Conservation (phyloP, 2,797 vertebrate species). For the Eurystomus glaucurus region DNA sequence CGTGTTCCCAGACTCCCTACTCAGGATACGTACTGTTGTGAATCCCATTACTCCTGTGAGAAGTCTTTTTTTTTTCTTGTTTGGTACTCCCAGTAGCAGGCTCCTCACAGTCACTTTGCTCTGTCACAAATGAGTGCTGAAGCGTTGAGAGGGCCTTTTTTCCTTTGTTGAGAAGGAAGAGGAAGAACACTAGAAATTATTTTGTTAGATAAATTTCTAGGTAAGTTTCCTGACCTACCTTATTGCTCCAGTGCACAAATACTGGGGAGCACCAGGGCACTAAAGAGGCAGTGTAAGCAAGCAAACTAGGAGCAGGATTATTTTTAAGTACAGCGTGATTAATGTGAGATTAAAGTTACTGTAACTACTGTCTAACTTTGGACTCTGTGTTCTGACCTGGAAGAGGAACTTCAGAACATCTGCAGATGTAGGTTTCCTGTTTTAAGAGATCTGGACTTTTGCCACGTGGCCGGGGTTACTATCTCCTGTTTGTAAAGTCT, state of each 20-base stretch:
- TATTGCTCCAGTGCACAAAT: fast-evolving
- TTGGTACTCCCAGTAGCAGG: background rate
- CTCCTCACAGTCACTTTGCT: background rate
- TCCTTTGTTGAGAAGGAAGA: background rate
- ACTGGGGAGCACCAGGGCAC: background rate
- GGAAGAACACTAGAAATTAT: background rate
- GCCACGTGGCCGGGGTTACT: background rate
- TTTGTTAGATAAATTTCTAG: background rate
- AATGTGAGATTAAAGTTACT: background rate
- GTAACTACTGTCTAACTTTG: background rate
- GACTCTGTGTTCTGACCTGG: background rate
- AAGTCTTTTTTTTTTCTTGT: background rate
- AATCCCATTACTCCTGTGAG: background rate
- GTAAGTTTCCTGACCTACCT: background rate
- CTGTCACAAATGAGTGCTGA: background rate
- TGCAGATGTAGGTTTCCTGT: background rate
- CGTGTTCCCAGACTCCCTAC: background rate
- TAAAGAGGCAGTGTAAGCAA: background rate
- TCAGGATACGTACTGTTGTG: background rate
- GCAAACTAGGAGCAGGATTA: background rate
- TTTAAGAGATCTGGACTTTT: background rate
- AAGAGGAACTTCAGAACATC: background rate
- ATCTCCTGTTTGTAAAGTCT: background rate
- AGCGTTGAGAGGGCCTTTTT: background rate
- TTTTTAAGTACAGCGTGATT: background rate